phyloP scores from a whole-genome alignment of 2,888 invertebrate species.

The Xestia sexstrigata region DNA sequence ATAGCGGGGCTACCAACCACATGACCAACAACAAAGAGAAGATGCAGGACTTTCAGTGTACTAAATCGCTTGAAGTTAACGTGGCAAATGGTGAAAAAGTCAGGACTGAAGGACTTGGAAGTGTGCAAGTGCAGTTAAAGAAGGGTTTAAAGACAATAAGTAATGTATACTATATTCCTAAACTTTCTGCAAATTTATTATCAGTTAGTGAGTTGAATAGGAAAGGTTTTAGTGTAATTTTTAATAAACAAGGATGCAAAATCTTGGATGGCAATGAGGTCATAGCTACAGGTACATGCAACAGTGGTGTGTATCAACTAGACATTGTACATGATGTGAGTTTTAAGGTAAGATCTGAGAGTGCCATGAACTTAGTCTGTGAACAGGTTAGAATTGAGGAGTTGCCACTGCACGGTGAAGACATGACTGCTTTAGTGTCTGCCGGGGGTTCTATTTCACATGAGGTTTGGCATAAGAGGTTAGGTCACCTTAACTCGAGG shows the following conservation, averaged over 20 bases:
- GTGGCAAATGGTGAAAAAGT: constrained; percentile 9
- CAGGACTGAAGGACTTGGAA: constrained; percentile 1
- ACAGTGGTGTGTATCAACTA: not conserved
- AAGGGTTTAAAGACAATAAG: not conserved
- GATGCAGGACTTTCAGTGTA: constrained; percentile 11
- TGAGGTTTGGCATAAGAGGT: too few relatives aligned
- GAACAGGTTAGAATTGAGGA: too few relatives aligned
- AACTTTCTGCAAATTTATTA: constrained; percentile 3
- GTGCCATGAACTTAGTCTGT: too few relatives aligned
- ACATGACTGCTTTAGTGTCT: too few relatives aligned
- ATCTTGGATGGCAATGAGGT: constrained; percentile 3
- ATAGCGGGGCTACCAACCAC: constrained; percentile 5
- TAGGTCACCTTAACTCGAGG: too few relatives aligned
- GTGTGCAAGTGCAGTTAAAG: not conserved
- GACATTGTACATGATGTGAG: too few relatives aligned
- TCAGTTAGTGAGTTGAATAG: constrained; percentile 11
- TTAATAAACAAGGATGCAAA: not conserved
- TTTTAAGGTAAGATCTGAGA: too few relatives aligned
- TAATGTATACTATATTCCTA: constrained; percentile 7
- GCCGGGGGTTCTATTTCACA: too few relatives aligned
- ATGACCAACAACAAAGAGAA: constrained; percentile 13
- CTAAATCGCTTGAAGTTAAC: constrained; percentile 10
- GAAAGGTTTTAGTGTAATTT: constrained; percentile 7
- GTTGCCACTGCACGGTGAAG: too few relatives aligned
- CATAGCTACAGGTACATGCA: not conserved